Base-by-base conservation (phyloP, 2,113 vertebrate genomes). In the Tetrao urogallus region DNA sequence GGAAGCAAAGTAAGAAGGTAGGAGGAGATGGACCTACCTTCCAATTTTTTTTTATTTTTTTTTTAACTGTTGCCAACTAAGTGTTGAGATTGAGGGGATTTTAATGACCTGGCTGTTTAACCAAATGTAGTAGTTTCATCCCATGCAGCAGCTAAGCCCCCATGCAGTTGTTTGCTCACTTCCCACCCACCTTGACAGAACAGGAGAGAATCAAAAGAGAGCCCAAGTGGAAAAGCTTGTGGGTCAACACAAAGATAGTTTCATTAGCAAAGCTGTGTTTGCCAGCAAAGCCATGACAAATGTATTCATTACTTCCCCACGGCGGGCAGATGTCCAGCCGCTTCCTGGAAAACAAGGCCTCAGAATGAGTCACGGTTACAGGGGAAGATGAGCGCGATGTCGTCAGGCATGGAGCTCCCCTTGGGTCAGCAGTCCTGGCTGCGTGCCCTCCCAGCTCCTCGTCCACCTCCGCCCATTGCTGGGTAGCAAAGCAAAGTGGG, bases 101-200 rank as follows among this genome's bases (percentile, higher is more conserved):
- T 24, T 28, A 27, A 7, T 7, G 40, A 18, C 36, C 61, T 40
- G 36, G n/a, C 67, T 34, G n/a, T 38, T 73, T 15, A 22, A 12
- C 2, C 6, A 14, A 22, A 30, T 2, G 1, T 0, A 5, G 6
- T 21, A 36, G 17, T 12, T 40, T 69, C 48, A 50, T 19, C 24
- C 45, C 45, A 18, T 79, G 43, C 67, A 64, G 57, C 73, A 32
- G 8, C 69, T 43, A 8, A 32, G 30, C 58, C 45, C 30, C 24
- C 9, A 0, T 0, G 0, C 20, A 0, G 7, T 21, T 34, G 45
- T 52, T 34, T 52, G 38, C 58, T 71, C 65, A 6, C 58, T 66
- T 5, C 10, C 13, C 19, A 8, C 0, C 4, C 6, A 81, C 27
- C 34, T 43, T 2, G 0, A 0, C 54, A 32, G 58, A 18, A 10